These are phyloP conservation scores for Rhineura floridana DNA, from an alignment of 2,113 vertebrate genomes.

Conservation along the genomic window DNA sequence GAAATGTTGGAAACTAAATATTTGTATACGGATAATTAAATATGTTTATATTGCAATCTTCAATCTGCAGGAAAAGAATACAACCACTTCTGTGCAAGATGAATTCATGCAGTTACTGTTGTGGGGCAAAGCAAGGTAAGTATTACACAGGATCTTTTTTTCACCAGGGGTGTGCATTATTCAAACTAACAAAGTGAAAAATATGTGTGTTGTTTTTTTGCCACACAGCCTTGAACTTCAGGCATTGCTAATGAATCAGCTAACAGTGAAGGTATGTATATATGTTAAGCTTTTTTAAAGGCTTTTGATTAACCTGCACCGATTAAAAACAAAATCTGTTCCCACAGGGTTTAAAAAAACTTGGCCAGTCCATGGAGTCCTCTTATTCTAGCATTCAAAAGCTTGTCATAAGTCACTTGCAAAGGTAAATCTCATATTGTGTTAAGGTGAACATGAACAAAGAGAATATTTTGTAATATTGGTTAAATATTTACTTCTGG, in stretches of 20 bases:
- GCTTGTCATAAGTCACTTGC: slow-evolving; percentile 95
- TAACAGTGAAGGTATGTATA: slow-evolving; percentile 90
- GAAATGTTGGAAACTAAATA: slow-evolving; percentile 29
- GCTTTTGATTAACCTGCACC: background rate
- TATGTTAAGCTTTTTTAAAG: background rate
- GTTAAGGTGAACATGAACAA: too few species aligned
- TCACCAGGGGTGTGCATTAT: slow-evolving; percentile 19
- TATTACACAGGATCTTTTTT: slow-evolving; percentile 47
- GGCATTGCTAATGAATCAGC: slow-evolving; percentile 94
- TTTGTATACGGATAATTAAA: slow-evolving; percentile 40
- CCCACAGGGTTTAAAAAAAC: slow-evolving; percentile 93
- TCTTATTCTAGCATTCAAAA: slow-evolving; percentile 98
- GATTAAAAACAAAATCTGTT: slow-evolving; percentile 23
- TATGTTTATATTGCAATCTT: slow-evolving; percentile 38
- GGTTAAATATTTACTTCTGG: background rate
- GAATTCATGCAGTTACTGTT: slow-evolving; percentile 96
- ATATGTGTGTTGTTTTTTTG: background rate
- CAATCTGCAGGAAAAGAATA: slow-evolving; percentile 90
- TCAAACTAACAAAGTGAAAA: slow-evolving; percentile 18
- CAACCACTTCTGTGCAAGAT: slow-evolving; percentile 95
- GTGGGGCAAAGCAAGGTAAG: slow-evolving; percentile 97
- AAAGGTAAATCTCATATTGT: slow-evolving; percentile 80
- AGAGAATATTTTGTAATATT: background rate
- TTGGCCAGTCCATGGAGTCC: slow-evolving; percentile 96
- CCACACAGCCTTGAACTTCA: slow-evolving; percentile 89